Evolutionary conservation across 2,113 vertebrate genomes (phyloP), one percentile per base, ranked within the genome.

Genomic region (Oreochromis aureus): DNA sequence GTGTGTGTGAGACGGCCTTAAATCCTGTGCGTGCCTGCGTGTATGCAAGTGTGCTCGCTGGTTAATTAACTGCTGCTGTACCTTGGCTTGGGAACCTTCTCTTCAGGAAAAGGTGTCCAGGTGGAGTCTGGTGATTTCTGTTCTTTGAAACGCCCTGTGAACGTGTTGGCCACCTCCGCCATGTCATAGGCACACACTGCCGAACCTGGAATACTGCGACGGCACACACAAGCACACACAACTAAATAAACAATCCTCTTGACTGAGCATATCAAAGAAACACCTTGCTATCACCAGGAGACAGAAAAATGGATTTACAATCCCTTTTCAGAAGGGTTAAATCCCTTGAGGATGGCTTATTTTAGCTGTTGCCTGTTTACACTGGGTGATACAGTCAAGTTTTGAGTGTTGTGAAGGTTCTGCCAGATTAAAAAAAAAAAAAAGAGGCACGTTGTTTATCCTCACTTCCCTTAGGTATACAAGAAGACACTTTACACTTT

Each of bases 121-220:
- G 98, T 99, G 83, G 98, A 99, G 92, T 99, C 98, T 2, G 98
- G 97, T 81, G 98, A 99, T 95, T 99, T 99, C 94, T 99, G 98
- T 81, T 99, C 98, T 94, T 99, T 99, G 96, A 99, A 99, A 92
- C 99, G 97, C 46, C 99, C 98, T 19, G 98, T 98, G 92, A 99
- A 99, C 9, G 98, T 97, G 88, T 89, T 97, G 92, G 98, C 98
- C 84, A 99, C 96, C 86, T 99, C 99, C 16, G 96, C 96, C 98
- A 99, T 98, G 96, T 99, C 98, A 82, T 99, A 99, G 90, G 98
- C 99, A 82, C 99, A 99, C 54, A 99, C 99, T 1, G 99, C 99
- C 53, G 99, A 99, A 85, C 99, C 99, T 41, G 98, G 98, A 94
- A 99, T 99, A 94, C 99, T 99, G 97, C 81, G 59, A 89, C 9